Base-by-base conservation (phyloP, 2,113 vertebrate genomes). In the Bos javanicus region DNA sequence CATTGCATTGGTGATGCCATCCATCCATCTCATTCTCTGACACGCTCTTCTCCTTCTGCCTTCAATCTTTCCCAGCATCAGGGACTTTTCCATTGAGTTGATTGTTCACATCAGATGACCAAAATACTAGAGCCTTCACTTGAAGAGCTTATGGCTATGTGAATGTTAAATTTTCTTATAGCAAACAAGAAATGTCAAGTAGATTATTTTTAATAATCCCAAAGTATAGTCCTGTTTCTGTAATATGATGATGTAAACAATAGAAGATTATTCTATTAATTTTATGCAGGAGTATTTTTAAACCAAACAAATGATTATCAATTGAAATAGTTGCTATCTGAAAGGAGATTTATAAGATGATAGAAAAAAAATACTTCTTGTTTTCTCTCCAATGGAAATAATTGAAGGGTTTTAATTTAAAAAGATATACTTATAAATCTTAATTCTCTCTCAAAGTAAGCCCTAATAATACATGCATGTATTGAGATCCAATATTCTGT, bases 301-400 rank as follows among this genome's bases (percentile, higher is more conserved):
- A 97, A 83, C 28, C 95, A 92, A 88, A 95, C 50, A 96, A 14
- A 25, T 52, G 43, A 88, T 85, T 94, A 97, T 50, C 21, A 94
- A 86, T 95, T 97, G 33, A 95, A 96, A 95, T 67, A 81, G 13
- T 43, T 87, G 21, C 5, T 83, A 89, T 95, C n/a, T 78, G 57
- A 85, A 67, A 78, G n/a, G 5, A 39, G 13, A 74, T 94, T 90
- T 97, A 60, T 83, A 93, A 93, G 48, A 88, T 67, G 19, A 4
- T 60, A 60, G 48, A n/a, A 82, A 80, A 80, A 80, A 56, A 57
- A 17, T 46, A 48, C 11, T 4, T 60, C 12, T 39, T 92, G 74
- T 60, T 64, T 17, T 15, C 9, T 92, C 25, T 95, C 16, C 74
- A 84, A 67, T 54, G 10, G 36, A 78, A 92, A 90, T 87, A 13